Evolutionary conservation across 2,888 invertebrate species (phyloP), one percentile per base, ranked within the genome.

Genomic region (Strigamia maritima): DNA sequence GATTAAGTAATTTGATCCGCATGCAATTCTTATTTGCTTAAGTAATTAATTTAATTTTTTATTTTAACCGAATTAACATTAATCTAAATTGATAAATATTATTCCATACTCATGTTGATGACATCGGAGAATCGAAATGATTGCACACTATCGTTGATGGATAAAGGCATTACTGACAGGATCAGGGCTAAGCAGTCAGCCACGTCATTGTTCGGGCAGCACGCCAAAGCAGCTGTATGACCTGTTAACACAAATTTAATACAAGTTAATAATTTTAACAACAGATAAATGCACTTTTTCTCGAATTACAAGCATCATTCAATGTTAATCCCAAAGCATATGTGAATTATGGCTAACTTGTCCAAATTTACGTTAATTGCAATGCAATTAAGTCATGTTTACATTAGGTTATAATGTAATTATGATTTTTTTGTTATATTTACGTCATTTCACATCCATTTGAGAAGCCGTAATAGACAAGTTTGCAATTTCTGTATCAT

Each of bases 171-270:
- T 81, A 85, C 85, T 77, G 84, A 83, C 28, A 89, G 84, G 82
- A 90, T 90, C 38, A 90, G 88, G 35, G 89, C 87, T 76, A 91
- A 86, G 84, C 91, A 91, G 82, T 90, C 89, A 19, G 90, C 90
- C 8, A 90, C 90, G 76, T 87, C 87, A 75, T 86, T 86, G 84
- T 88, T 89, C 0, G 90, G 89, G 16, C 90, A 90, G 84, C 91
- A 91, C 60, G 89, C 88, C 80, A 91, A 84, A 2, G 90, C 90
- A n/a, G 91, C 90, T 0, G 90, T 90, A 81, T 90, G 86, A 60
- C 90, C 86, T 85, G 7, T n/a, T n/a, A n/a, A n/a, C n/a, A n/a
- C 19, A 76, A 40, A 35, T 38, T 3, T 19, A 75, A 10, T 2
- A n/a, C n/a, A n/a, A 6, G 3, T 49, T 49, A 3, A 70, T 70